Base-by-base conservation (phyloP, 1,140 invertebrate genomes). In the Bombus impatiens region DNA sequence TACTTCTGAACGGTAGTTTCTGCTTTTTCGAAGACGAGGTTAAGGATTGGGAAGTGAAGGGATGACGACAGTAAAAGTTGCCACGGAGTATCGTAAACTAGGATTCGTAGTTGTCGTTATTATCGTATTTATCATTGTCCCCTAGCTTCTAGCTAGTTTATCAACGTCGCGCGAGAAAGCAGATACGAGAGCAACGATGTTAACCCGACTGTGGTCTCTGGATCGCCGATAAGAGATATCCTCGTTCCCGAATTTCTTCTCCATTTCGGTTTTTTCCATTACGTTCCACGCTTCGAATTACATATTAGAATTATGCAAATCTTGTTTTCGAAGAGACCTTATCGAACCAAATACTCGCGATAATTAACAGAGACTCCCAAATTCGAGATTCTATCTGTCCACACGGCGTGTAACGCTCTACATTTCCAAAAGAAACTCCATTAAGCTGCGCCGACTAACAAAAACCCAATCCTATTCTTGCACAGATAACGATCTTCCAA, bases 141-240 rank as follows among this genome's bases (percentile, higher is more conserved):
- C 5, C 15, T 28, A 28, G 8, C 18, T 72, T 12, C 18, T 25
- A 68, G 57, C 70, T 35, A 22, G 47, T 72, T 82, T 72, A 82
- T 72, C 79, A 81, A 40, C 79, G 79, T 81, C 68, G 28, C 40
- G 10, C 62, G 44, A 80, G 78, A 42, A 70, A 68, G 5, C 42
- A 80, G 65, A 70, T 80, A 80, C 13, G 32, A 32, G n/a, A 25
- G 40, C 65, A 53, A 68, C 78, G 62, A 80, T 37, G 78, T 22
- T 25, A 80, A 68, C 35, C 35, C 18, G 15, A 10, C 35, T 37
- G 8, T 32, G 28, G 25, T 78, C 25, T 12, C 12, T n/a, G 65
- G 65, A 53, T 62, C n/a, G 32, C 35, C 67, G 67, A 68, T 68
- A 68, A 68, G 3, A 22, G 9, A 18, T 22, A 6, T 53, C 47